A percentile compares a stretch with the other conserved stretches of the same genome.
phyloP scores from a whole-genome alignment of 2,113 vertebrate species.

The Haliaeetus leucogaster region DNA sequence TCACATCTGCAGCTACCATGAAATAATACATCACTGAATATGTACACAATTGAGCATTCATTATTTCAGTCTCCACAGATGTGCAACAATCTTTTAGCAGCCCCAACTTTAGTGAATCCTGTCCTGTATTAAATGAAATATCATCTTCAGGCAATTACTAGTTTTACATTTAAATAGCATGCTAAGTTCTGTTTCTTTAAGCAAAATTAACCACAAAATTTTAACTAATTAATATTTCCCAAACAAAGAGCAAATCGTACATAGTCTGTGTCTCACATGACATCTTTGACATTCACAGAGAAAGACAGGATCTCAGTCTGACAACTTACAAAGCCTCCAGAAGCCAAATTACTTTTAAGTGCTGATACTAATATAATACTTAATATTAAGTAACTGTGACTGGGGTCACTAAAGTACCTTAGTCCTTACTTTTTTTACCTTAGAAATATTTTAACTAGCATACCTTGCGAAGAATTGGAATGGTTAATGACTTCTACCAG shows the following conservation, averaged over 20 bases:
- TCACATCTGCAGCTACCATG: not conserved
- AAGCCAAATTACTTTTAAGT: not conserved
- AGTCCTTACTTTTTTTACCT: not conserved
- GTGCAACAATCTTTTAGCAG: not conserved
- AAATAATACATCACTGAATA: not conserved
- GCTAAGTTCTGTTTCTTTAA: not conserved
- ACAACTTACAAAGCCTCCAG: not conserved
- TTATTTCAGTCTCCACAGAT: not conserved
- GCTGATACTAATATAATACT: not conserved
- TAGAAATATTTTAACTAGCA: not conserved
- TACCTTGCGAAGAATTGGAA: not conserved
- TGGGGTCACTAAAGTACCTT: not conserved
- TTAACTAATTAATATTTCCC: not conserved
- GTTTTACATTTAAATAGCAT: not conserved
- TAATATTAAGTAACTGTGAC: not conserved
- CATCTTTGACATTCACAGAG: not conserved
- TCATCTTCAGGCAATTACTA: not conserved
- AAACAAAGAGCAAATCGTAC: not conserved
- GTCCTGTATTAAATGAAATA: not conserved
- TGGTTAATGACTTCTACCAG: not conserved
- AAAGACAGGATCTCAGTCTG: not conserved
- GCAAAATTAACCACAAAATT: not conserved
- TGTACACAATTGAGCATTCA: not conserved
- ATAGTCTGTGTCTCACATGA: not conserved
- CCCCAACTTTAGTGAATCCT: not conserved